Percentiles rank a stretch among this genome's conserved stretches.
These are phyloP conservation scores for Butorides virescens DNA, from an alignment of 2,113 vertebrate genomes.

Conservation along the genomic window DNA sequence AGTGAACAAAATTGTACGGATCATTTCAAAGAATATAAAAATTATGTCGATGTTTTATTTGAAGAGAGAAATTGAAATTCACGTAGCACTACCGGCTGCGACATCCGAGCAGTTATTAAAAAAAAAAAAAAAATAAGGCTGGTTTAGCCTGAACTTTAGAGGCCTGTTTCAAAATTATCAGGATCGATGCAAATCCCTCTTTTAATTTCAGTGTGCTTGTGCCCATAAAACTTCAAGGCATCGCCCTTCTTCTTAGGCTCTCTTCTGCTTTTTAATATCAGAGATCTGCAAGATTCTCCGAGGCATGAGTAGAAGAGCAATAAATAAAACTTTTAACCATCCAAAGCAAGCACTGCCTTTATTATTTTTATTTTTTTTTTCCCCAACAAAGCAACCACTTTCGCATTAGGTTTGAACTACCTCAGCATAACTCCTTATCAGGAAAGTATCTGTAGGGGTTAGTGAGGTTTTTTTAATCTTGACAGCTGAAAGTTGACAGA, in stretches of 20 bases:
- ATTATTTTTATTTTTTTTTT: constrained; percentile 19
- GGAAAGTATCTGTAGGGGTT: constrained; percentile 25
- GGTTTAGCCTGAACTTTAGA: neutral
- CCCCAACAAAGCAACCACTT: constrained; percentile 23
- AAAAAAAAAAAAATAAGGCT: neutral
- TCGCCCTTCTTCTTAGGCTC: neutral
- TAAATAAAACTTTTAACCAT: neutral
- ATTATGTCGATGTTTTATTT: neutral
- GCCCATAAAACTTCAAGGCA: neutral
- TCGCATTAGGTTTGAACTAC: neutral
- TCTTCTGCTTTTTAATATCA: neutral
- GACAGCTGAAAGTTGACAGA: neutral
- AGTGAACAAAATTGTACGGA: neutral
- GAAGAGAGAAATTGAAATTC: constrained; percentile 42
- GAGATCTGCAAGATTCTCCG: neutral
- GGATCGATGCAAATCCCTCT: neutral
- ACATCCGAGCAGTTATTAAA: neutral
- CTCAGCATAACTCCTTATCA: constrained; percentile 6
- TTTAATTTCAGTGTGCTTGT: neutral
- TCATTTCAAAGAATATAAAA: constrained; percentile 43
- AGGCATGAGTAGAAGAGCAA: neutral
- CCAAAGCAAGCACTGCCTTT: neutral
- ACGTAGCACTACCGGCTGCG: neutral
- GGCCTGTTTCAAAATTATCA: neutral
- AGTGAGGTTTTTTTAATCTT: neutral